Percentiles rank a stretch among this genome's conserved stretches.
Evolutionary conservation across 2,888 invertebrate species (phyloP).

Genomic region (Ichneumoninae sp.): DNA sequence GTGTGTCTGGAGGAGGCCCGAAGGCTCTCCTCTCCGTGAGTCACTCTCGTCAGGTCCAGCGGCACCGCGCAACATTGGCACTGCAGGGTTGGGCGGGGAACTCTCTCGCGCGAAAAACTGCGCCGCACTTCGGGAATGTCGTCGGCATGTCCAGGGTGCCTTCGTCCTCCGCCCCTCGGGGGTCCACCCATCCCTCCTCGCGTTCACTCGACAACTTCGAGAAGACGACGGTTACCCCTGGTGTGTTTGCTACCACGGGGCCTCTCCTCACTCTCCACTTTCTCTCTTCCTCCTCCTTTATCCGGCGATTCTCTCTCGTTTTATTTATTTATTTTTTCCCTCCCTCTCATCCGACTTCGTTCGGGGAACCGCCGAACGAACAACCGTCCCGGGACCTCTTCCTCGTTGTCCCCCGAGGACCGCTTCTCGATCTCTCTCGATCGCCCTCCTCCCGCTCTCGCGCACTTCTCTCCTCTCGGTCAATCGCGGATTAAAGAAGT

Average conservation of each 20-base stretch:
- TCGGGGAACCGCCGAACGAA: conserved; percentile 70
- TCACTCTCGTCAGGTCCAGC: conserved; percentile 74
- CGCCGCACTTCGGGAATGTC: conserved; percentile 82
- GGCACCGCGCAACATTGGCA: conserved; percentile 61
- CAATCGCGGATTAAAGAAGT: conserved; percentile 62
- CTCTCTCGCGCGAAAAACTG: conserved; percentile 80
- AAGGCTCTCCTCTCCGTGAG: conserved; percentile 69
- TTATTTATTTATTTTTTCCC: conserved; percentile 53
- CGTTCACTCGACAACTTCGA: conserved; percentile 70
- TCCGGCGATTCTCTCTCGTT: conserved; percentile 65
- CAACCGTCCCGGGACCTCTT: conserved; percentile 71
- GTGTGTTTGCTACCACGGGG: conserved; percentile 61
- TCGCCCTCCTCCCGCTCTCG: conserved; percentile 26
- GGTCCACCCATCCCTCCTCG: conserved; percentile 57
- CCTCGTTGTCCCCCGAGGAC: conserved; percentile 69
- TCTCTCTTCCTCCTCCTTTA: conserved; percentile 66
- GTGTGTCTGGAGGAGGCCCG: conserved; percentile 37
- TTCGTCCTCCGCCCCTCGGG: conserved; percentile 73
- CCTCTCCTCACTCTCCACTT: conserved; percentile 54
- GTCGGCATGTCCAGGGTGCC: conserved; percentile 81
- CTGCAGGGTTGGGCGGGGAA: conserved; percentile 40
- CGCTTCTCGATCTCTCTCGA: conserved; percentile 52
- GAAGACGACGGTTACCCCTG: conserved; percentile 73
- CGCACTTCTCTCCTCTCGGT: conserved; percentile 30
- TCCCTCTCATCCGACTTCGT: conserved; percentile 37